Percentiles rank a stretch among this genome's conserved stretches.
These are phyloP conservation scores for Alcedo atthis DNA, from an alignment of 2,797 vertebrate genomes.

Conservation along the genomic window DNA sequence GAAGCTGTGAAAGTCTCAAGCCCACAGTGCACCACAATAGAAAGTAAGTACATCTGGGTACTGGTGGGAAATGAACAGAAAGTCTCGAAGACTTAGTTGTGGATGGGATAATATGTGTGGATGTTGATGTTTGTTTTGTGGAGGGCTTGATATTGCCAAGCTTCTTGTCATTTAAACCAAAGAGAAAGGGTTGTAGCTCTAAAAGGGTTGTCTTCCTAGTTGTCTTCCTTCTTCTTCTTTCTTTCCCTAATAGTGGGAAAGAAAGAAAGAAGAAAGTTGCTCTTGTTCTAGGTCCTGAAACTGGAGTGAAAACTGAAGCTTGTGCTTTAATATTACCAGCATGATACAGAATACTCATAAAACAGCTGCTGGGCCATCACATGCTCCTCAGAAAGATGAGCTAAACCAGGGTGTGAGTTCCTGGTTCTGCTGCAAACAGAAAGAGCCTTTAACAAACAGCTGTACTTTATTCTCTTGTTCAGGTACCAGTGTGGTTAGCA, in stretches of 20 bases:
- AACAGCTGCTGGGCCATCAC: not conserved
- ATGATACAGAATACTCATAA: not conserved
- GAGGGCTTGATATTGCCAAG: not conserved
- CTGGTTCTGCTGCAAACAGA: not conserved
- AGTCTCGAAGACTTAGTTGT: not conserved
- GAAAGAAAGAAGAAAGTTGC: not conserved
- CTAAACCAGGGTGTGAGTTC: not conserved
- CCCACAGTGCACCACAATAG: constrained; percentile 85
- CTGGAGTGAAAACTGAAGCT: not conserved
- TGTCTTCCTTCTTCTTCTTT: too few relatives aligned
- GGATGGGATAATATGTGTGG: not conserved
- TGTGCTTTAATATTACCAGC: not conserved
- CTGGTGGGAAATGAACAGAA: not conserved
- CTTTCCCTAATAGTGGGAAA: not conserved
- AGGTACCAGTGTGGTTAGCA: constrained; percentile 82
- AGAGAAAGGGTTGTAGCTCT: not conserved
- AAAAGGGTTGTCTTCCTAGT: not conserved
- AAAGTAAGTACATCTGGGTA: constrained; percentile 81
- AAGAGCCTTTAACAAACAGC: not conserved
- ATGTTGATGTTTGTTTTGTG: not conserved
- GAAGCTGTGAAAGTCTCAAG: constrained; percentile 89
- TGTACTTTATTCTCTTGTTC: not conserved
- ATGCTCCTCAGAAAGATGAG: not conserved
- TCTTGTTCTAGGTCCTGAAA: not conserved
- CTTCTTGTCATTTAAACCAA: not conserved